These are phyloP conservation scores for Podiceps cristatus DNA, from an alignment of 2,113 vertebrate genomes.

Conservation along the genomic window DNA sequence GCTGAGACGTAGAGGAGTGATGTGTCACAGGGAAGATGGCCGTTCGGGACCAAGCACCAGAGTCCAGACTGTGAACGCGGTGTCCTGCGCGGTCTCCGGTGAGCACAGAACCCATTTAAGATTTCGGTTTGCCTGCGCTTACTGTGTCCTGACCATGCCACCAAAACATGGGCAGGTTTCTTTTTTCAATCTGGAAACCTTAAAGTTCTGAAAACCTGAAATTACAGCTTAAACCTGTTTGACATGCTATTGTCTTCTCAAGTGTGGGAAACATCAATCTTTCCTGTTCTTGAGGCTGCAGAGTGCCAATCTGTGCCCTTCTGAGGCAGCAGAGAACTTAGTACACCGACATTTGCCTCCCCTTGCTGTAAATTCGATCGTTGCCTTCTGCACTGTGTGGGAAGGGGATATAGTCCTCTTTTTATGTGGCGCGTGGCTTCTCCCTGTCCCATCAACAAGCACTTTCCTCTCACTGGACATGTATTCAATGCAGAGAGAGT, in stretches of 20 bases:
- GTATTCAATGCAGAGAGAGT: neutral
- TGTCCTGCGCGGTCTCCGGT: neutral
- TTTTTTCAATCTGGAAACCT: neutral
- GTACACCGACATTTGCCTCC: neutral
- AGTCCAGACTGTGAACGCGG: too few species aligned
- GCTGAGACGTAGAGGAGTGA: neutral
- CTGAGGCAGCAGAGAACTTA: neutral
- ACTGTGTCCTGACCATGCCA: neutral
- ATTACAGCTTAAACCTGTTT: neutral
- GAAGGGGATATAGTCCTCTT: neutral
- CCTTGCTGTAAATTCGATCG: neutral
- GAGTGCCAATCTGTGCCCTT: neutral
- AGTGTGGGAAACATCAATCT: neutral
- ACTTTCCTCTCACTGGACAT: neutral
- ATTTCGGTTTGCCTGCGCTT: neutral
- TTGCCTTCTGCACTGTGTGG: neutral
- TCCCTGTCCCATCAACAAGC: neutral
- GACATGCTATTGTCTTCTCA: neutral
- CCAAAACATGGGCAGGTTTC: neutral
- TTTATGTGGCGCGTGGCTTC: neutral
- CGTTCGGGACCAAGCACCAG: neutral
- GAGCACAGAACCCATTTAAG: neutral
- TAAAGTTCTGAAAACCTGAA: neutral
- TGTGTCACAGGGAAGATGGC: neutral
- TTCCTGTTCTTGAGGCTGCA: neutral